Conservation (phyloP, 2,888 invertebrate genomes). For the Iphiclides podalirius region DNA sequence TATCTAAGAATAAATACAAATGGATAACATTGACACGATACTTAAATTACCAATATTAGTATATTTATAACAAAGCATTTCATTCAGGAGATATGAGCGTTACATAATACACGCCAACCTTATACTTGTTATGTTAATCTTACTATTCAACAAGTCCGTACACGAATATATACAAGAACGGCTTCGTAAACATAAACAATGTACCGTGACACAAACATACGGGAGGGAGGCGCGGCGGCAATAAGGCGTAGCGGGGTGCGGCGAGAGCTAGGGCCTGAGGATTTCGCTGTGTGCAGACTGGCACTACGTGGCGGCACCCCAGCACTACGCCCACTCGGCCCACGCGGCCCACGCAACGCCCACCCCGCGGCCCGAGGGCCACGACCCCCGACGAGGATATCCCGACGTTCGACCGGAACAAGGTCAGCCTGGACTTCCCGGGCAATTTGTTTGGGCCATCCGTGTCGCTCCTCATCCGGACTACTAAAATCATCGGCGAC, state of each 20-base stretch:
- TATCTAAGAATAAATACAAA: too few relatives aligned
- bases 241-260: not conserved
- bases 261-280: constrained; percentile 1
- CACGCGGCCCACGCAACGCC: constrained; percentile 18
- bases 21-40: too few relatives aligned
- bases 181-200: too few relatives aligned
- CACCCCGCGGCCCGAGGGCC: constrained; percentile 32
- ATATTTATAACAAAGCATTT: too few relatives aligned
- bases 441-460: constrained; percentile 83
- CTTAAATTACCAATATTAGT: too few relatives aligned
- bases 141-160: too few relatives aligned
- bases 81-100: too few relatives aligned
- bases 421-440: constrained; percentile 84
- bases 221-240: not conserved
- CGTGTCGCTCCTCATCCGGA: constrained; percentile 83
- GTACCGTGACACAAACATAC: not conserved
- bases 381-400: constrained; percentile 75
- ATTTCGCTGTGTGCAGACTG: constrained; percentile 19
- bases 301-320: constrained; percentile 13
- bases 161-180: too few relatives aligned
- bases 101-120: too few relatives aligned
- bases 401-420: constrained; percentile 82
- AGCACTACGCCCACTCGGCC: not conserved
- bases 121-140: too few relatives aligned
- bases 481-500: constrained; percentile 83